phyloP scores from a whole-genome alignment of 2,797 vertebrate genomes.

The Siniperca obscura region DNA sequence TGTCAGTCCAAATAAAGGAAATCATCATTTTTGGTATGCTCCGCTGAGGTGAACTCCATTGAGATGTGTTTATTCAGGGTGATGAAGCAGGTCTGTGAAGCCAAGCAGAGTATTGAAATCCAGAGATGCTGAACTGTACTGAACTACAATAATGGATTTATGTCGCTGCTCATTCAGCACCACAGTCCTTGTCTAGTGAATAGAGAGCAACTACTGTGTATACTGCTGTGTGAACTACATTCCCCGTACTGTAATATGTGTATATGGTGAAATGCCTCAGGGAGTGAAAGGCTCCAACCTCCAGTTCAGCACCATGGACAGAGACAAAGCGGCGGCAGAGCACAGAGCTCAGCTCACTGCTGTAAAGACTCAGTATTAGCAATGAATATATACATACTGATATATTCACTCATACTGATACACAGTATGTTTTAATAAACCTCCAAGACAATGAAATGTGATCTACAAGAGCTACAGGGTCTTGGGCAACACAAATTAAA shows the following conservation, averaged over 20 bases:
- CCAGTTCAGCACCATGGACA: slow-evolving; percentile 43
- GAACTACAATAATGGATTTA: slow-evolving; percentile 30
- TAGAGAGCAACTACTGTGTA: slow-evolving; percentile 11
- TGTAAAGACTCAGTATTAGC: not conserved
- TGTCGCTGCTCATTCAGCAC: slow-evolving; percentile 29
- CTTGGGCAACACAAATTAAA: slow-evolving; percentile 4
- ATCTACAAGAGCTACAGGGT: not conserved
- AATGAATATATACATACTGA: not conserved
- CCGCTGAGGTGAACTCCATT: not conserved
- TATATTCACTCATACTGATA: not conserved
- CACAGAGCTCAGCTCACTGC: not conserved
- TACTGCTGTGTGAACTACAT: not conserved
- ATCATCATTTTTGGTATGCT: not conserved
- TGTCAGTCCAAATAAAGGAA: slow-evolving; percentile 2
- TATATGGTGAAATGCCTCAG: not conserved
- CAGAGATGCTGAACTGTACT: slow-evolving; percentile 15
- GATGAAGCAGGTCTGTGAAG: slow-evolving; percentile 12
- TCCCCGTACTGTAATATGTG: not conserved
- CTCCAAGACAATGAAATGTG: slow-evolving; percentile 4
- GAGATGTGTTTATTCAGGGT: slow-evolving; percentile 14
- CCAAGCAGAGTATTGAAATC: slow-evolving; percentile 22
- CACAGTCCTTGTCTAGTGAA: slow-evolving; percentile 38
- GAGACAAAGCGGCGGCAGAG: not conserved
- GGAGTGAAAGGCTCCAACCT: not conserved
- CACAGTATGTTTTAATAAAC: slow-evolving; percentile 1